Evolutionary conservation across 2,797 vertebrate genomes (phyloP).

Genomic region (Vultur gryphus): DNA sequence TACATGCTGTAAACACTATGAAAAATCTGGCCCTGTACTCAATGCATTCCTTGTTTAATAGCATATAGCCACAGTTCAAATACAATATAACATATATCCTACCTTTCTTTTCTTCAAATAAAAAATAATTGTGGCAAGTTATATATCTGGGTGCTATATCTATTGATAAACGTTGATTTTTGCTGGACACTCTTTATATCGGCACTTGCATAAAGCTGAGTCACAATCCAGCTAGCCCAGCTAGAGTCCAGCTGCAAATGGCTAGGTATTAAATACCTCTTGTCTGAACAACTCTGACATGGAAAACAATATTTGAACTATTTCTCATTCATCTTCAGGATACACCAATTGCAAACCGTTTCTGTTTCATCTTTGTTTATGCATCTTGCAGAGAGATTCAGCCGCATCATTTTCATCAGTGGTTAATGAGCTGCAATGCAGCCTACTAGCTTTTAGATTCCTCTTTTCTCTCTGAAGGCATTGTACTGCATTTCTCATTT

Average conservation of each 20-base stretch:
- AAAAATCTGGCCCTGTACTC: neutral
- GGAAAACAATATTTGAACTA: neutral
- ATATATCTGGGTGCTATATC: neutral
- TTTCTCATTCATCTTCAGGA: neutral
- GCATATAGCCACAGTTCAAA: neutral
- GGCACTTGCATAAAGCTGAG: neutral
- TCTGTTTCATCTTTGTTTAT: neutral
- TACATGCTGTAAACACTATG: neutral
- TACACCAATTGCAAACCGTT: neutral
- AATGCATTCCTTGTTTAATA: neutral
- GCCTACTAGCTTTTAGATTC: neutral
- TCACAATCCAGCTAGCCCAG: too few species aligned
- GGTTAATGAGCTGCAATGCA: constrained; percentile 29
- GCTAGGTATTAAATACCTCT: neutral
- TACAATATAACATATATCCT: neutral
- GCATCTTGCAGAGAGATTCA: neutral
- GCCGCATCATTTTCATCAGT: neutral
- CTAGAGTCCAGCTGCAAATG: neutral
- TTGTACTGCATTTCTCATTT: neutral
- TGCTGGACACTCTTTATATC: neutral
- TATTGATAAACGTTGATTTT: neutral
- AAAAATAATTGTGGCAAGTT: fast-evolving
- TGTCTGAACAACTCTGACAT: neutral
- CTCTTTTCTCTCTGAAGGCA: neutral
- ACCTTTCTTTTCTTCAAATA: neutral